These are phyloP conservation scores for Notechis scutatus DNA, from an alignment of 2,113 vertebrate genomes.

Conservation along the genomic window DNA sequence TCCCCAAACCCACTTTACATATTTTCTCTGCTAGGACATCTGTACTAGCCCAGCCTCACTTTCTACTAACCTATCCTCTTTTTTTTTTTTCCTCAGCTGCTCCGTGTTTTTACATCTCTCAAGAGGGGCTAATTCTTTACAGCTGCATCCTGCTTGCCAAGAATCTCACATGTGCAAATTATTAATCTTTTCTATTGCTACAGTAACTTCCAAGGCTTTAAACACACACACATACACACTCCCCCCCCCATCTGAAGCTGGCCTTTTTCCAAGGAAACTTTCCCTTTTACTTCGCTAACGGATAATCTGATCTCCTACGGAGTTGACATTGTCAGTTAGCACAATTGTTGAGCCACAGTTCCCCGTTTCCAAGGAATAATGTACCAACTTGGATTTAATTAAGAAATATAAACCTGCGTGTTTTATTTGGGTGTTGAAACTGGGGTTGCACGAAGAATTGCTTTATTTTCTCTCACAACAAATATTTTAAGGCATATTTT, in stretches of 20 bases:
- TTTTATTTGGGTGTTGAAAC: constrained; percentile 15
- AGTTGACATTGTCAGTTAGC: constrained; percentile 65
- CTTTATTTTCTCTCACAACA: constrained; percentile 24
- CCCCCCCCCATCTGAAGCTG: constrained; percentile 70
- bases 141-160: constrained; percentile 78
- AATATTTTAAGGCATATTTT: constrained; percentile 11
- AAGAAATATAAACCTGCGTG: constrained; percentile 46
- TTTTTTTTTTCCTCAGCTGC: constrained; percentile 63
- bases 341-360: constrained; percentile 58
- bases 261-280: constrained; percentile 74
- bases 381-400: constrained; percentile 65
- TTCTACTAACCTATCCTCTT: constrained; percentile 59
- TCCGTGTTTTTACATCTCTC: constrained; percentile 77
- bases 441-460: not conserved
- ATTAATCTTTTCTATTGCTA: constrained; percentile 81
- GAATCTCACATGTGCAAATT: constrained; percentile 82
- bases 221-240: constrained; percentile 58
- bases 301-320: constrained; percentile 70
- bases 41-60: constrained; percentile 65
- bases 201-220: constrained; percentile 76
- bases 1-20: constrained; percentile 56
- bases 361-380: constrained; percentile 62
- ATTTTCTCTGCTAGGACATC: constrained; percentile 67
- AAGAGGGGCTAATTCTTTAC: constrained; percentile 83
- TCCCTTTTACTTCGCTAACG: constrained; percentile 66